Evolutionary conservation across 2,113 vertebrate species (phyloP), one percentile per base, ranked within the genome.

Genomic region (Gobius niger): DNA sequence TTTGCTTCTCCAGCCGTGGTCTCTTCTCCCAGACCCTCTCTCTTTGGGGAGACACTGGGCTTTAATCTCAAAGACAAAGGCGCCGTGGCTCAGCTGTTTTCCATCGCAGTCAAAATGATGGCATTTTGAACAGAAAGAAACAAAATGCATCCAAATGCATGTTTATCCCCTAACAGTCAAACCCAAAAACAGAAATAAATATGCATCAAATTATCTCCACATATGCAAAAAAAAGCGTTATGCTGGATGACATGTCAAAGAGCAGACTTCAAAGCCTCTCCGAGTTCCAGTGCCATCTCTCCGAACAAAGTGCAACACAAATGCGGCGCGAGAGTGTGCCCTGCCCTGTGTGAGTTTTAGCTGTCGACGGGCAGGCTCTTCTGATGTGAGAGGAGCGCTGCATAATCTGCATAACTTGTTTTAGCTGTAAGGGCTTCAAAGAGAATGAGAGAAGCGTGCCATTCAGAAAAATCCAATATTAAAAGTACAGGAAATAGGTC

Each of bases 351-450:
- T 34, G 63, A 24, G 61, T 70, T 74, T 67, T 47, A 50, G 65
- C 49, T 68, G 65, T 54, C 9, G 63, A 52, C 68, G 14, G 14
- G 76, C 80, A 16, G 65, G 51, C 68, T 60, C 40, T 78, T 85
- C 67, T 70, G 71, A 79, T 85, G 83, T 75, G 74, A 62, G 65
- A 65, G 71, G 74, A 44, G 13, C 40, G 7, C 42, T 19, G 56
- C 52, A 19, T 60, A 40, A 82, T 88, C 80, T 81, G 80, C 84
- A 89, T 78, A 84, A 76, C 67, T 72, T 85, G 75, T 82, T 85
- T 82, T 66, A 86, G 74, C 80, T 77, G 78, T 72, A 66, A 65
- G 50, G 9, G 7, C 76, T 87, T 87, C 86, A 89, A 89, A 88
- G 77, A 52, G 71, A 67, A 68, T 65, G 6, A 68, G 70, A 73